phyloP scores from a whole-genome alignment of 2,113 vertebrate species.

The Fregata magnificens region DNA sequence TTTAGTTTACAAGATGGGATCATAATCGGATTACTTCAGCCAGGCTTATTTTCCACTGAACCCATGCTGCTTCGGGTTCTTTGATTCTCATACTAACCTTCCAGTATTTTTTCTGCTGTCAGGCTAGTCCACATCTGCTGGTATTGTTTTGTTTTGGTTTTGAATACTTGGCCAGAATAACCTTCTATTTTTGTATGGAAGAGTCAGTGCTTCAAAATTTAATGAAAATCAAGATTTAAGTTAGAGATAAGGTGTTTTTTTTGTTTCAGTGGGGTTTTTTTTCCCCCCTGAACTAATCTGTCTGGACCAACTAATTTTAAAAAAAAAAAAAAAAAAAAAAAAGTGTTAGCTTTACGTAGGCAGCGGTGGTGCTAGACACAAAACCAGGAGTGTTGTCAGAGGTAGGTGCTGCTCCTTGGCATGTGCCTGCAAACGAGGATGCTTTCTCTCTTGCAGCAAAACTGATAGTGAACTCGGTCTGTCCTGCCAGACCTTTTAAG shows the following conservation, averaged over 20 bases:
- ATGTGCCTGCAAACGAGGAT: neutral
- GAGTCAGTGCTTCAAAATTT: neutral
- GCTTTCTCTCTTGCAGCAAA: neutral
- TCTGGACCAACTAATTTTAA: neutral
- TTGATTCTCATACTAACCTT: neutral
- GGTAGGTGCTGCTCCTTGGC: neutral
- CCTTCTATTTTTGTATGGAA: neutral
- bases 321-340: neutral
- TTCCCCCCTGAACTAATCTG: neutral
- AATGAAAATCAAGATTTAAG: neutral
- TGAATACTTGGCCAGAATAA: neutral
- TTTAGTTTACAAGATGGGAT: slow-evolving; percentile 15
- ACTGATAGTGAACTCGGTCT: neutral
- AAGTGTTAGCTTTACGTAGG: neutral
- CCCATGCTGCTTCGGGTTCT: neutral
- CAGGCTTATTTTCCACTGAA: slow-evolving; percentile 1
- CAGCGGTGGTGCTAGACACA: neutral
- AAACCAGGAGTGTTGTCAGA: neutral
- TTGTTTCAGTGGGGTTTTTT: neutral
- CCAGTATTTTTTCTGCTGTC: neutral
- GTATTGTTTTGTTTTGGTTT: neutral
- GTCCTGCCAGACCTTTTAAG: neutral
- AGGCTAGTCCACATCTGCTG: neutral
- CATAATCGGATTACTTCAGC: slow-evolving; percentile 27
- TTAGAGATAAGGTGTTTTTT: neutral